phyloP scores from a whole-genome alignment of 2,888 invertebrate species.

The Heliconius aoede region DNA sequence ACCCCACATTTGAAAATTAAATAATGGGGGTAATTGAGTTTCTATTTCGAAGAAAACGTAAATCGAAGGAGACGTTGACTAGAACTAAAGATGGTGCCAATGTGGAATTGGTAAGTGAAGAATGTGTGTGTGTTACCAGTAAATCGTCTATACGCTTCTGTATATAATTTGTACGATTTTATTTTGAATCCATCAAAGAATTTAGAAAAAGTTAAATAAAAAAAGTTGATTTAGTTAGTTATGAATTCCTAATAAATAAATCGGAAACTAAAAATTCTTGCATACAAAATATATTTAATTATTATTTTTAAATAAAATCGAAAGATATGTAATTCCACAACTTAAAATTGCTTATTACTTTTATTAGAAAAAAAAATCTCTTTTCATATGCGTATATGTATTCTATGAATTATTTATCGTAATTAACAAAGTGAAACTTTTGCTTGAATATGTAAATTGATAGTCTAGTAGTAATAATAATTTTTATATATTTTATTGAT shows the following conservation, averaged over 20 bases:
- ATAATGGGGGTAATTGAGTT: slow-evolving; percentile 31
- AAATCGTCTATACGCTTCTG: too few relatives aligned
- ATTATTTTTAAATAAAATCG: too few relatives aligned
- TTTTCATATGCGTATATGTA: neutral
- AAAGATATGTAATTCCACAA: too few relatives aligned
- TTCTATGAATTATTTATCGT: neutral
- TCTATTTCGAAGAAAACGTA: slow-evolving; percentile 30
- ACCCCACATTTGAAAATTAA: slow-evolving; percentile 11
- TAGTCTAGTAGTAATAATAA: neutral
- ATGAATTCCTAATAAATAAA: too few relatives aligned
- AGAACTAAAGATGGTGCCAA: slow-evolving; percentile 4
- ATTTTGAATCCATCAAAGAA: too few relatives aligned
- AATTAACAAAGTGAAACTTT: neutral
- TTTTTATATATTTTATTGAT: neutral
- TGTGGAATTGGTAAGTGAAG: slow-evolving; percentile 31
- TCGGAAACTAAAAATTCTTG: too few relatives aligned
- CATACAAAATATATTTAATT: too few relatives aligned
- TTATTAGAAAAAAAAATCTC: neutral
- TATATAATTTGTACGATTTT: too few relatives aligned
- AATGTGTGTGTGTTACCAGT: neutral
- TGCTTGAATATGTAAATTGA: neutral
- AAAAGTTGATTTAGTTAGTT: too few relatives aligned
- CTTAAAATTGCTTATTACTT: too few relatives aligned
- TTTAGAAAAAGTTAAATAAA: too few relatives aligned
- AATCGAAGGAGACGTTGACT: slow-evolving; percentile 26